Conservation (phyloP, 2,888 invertebrate species). For the Steinernema carpocapsae region DNA sequence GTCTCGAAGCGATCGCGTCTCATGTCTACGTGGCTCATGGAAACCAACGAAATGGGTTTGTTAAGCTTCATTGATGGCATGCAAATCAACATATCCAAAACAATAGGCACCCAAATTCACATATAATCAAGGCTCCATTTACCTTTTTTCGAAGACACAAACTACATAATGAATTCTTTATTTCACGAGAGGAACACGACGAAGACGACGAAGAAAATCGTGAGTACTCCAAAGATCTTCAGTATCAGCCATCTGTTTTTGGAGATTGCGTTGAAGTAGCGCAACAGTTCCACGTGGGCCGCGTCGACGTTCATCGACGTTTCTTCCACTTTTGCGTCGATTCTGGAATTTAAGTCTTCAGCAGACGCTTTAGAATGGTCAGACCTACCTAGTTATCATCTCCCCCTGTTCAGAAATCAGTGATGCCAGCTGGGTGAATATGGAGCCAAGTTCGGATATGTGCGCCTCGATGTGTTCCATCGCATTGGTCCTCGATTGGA, state of each 20-base stretch:
- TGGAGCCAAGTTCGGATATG: conserved; percentile 96
- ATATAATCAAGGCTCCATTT: no score
- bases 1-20: not conserved
- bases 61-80: no score
- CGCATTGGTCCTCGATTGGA: conserved; percentile 90
- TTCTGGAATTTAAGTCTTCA: conserved; percentile 74
- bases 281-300: conserved; percentile 93
- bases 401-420: conserved; percentile 99
- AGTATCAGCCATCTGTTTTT: conserved; percentile 98
- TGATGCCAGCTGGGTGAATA: conserved; percentile 77
- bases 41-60: no score
- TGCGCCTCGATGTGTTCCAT: conserved; percentile 99
- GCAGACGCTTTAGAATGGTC: no score
- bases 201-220: conserved; percentile 98
- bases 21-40: not conserved
- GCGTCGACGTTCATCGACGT: conserved; percentile 95
- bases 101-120: no score
- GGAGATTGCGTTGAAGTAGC: conserved; percentile 92
- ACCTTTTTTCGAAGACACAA: no score
- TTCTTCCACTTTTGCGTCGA: conserved; percentile 94
- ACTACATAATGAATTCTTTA: no score
- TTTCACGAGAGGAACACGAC: conserved; percentile 94
- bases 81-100: no score
- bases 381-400: conserved; percentile 74
- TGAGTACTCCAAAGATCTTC: conserved; percentile 95